Base-by-base conservation (phyloP, 92 coral and sea anemone species). In the Epizoanthus illoricatus region DNA sequence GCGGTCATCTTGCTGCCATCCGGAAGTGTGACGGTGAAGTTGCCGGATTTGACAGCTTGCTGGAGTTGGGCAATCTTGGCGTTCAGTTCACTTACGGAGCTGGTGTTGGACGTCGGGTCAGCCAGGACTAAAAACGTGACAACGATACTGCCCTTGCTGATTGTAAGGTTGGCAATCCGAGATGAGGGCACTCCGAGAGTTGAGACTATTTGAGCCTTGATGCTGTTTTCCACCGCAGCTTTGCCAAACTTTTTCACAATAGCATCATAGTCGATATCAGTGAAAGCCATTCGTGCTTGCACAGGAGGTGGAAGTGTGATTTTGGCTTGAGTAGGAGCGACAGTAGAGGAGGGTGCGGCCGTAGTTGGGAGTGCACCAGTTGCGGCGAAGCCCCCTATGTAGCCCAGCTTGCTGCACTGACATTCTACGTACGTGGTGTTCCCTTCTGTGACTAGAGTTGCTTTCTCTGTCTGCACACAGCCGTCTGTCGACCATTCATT, bases 341-440 rank as follows among this genome's bases (percentile, higher is more conserved):
- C 18, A 8, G 87, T 61, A 4, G 81, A 9, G 20, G 36, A 28
- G 36, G 87, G 65, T 3, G 80, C 49, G 3, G 80, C 58, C 2
- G 66, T 61, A 24, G 73, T 84, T 11, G 86, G 86, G 2, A 79
- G 68, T 64, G 81, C 36, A 11, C 74, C 76, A 8, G 75, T 62
- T 3, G 86, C 84, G 28, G 85, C 80, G 75, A 90, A 90, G 33
- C 87, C 94, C 17, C 83, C 79, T 0, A 86, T 62, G 61, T 81
- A 88, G 2, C 94, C 89, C 36, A 85, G 81, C 52, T 82, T 19
- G 8, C 89, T 88, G 36, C 94, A 90, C 56, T 82, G 80, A 49
- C 94, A 90, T 41, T 90, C 86, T 5, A 90, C 89, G 60, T 85
- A 88, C 42, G 85, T 88, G 3, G 23, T 81, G 72, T 90, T 88